Percentiles rank a stretch among this genome's conserved stretches.
phyloP scores from a whole-genome alignment of 2,888 invertebrate species.

The Rutpela maculata region DNA sequence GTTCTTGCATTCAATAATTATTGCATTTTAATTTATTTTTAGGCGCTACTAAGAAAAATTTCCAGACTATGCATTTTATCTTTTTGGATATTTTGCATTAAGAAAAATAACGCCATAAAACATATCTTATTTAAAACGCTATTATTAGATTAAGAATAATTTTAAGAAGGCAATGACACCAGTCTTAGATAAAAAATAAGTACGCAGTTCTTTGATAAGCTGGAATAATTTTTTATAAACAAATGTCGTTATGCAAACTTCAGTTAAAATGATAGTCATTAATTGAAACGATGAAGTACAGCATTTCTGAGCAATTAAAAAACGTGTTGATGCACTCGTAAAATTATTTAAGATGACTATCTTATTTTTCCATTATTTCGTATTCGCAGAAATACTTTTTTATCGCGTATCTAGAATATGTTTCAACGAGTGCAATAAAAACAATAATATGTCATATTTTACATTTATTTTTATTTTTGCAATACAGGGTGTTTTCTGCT shows the following conservation, averaged over 20 bases:
- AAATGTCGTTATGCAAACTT: not conserved
- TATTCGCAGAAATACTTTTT: not conserved
- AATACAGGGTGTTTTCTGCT: conserved; percentile 34
- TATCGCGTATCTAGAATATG: not conserved
- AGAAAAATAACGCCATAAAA: not conserved
- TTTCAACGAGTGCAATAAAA: not conserved
- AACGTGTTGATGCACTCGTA: not conserved
- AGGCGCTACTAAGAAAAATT: too few species aligned
- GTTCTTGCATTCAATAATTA: too few species aligned
- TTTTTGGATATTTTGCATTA: conserved; percentile 8
- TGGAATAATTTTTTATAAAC: conserved; percentile 12
- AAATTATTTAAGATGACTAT: not conserved
- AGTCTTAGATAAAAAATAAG: conserved; percentile 37
- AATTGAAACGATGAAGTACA: not conserved
- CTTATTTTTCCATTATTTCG: not conserved
- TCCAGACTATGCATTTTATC: not conserved
- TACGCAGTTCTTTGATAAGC: conserved; percentile 36
- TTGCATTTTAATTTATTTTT: too few species aligned
- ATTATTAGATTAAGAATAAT: conserved; percentile 24
- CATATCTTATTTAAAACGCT: conserved; percentile 38
- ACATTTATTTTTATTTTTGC: not conserved
- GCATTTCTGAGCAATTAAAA: not conserved
- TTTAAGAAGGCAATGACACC: conserved; percentile 39
- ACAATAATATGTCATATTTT: not conserved
- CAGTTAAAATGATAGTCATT: not conserved